These are phyloP conservation scores for Erynnis tages DNA, from an alignment of 2,888 invertebrate species.

Conservation along the genomic window DNA sequence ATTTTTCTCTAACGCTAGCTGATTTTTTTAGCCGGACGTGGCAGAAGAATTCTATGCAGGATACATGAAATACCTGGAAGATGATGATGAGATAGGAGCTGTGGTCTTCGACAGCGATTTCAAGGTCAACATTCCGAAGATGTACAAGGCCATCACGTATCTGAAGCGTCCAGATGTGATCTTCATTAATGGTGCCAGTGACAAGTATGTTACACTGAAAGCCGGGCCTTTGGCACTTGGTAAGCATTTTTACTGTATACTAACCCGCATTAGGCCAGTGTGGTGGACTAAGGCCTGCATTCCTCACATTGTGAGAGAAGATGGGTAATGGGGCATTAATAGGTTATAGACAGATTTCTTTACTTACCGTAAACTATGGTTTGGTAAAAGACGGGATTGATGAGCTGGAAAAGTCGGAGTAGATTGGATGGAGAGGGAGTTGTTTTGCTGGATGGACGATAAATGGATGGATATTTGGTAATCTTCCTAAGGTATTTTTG, in stretches of 20 bases:
- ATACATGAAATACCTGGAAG: slow-evolving; percentile 51
- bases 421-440: no score
- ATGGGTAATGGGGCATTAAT: no score
- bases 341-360: no score
- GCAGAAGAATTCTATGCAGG: slow-evolving; percentile 47
- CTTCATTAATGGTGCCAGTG: slow-evolving; percentile 75
- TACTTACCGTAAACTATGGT: no score
- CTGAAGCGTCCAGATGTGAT: slow-evolving; percentile 72
- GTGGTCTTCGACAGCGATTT: slow-evolving; percentile 81
- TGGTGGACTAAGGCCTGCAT: no score
- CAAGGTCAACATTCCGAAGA: slow-evolving; percentile 70
- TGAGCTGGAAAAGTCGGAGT: no score
- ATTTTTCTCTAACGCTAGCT: neutral
- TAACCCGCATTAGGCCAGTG: no score
- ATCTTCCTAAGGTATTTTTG: no score
- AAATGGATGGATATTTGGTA: no score
- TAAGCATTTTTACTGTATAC: slow-evolving; percentile 36
- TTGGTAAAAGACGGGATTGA: no score
- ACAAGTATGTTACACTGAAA: slow-evolving; percentile 59
- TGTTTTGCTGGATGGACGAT: no score
- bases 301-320: no score
- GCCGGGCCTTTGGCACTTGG: slow-evolving; percentile 58
- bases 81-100: slow-evolving; percentile 75
- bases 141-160: slow-evolving; percentile 73
- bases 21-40: slow-evolving; percentile 52